Evolutionary conservation across 2,888 invertebrate genomes (phyloP).

Genomic region (Psylliodes chrysocephalus): DNA sequence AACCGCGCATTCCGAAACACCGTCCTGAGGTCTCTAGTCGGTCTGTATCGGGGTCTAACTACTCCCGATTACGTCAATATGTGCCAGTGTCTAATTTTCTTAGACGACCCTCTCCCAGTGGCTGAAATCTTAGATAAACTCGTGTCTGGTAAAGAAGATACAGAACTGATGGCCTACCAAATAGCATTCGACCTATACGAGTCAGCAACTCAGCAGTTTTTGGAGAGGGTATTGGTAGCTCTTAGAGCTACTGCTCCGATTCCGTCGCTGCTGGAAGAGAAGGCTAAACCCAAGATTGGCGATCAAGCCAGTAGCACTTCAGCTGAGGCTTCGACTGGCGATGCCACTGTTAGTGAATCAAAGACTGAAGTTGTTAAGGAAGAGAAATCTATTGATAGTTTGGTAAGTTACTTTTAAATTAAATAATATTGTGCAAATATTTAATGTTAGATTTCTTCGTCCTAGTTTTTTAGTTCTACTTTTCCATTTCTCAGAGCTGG

Average conservation of each 20-base stretch:
- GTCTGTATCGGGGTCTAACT: constrained; percentile 86
- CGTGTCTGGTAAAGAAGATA: constrained; percentile 76
- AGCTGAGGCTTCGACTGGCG: constrained; percentile 61
- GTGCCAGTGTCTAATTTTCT: constrained; percentile 96
- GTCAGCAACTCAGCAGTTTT: constrained; percentile 97
- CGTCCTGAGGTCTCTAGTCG: constrained; percentile 88
- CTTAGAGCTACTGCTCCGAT: constrained; percentile 84
- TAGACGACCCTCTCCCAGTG: constrained; percentile 93
- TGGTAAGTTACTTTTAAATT: constrained; percentile 57
- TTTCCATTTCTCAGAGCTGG: no score
- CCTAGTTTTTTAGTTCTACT: no score
- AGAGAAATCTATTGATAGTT: constrained; percentile 70
- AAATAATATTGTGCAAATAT: no score
- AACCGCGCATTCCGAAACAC: constrained; percentile 93
- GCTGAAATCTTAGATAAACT: constrained; percentile 93
- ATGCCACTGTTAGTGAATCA: constrained; percentile 46
- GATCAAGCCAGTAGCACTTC: constrained; percentile 63
- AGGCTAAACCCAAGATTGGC: constrained; percentile 76
- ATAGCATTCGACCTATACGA: constrained; percentile 99
- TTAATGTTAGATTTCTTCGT: no score
- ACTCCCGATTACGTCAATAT: constrained; percentile 98
- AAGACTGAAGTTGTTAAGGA: constrained; percentile 66
- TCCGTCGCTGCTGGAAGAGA: constrained; percentile 79
- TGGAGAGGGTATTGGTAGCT: constrained; percentile 86
- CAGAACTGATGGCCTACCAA: constrained; percentile 95